Evolutionary conservation across 2,888 invertebrate species (phyloP), one percentile per base, ranked within the genome.

Genomic region (Monopis laevigella): DNA sequence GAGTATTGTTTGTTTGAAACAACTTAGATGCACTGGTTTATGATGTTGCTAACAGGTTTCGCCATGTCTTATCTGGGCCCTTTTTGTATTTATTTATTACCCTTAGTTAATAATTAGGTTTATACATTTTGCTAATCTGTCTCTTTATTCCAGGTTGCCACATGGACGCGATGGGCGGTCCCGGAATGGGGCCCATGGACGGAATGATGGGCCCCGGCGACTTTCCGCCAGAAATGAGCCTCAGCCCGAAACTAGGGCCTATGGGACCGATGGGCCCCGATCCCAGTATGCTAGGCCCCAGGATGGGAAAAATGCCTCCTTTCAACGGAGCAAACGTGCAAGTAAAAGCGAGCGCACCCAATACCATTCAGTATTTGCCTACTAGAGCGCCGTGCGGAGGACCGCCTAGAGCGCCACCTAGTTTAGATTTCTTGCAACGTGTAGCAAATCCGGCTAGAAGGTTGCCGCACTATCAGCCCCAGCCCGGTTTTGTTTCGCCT

Each of bases 321-420:
- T 85, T 84, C 55, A 86, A 84, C 60, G 83, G 82, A 6, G 81
- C 82, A 7, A 96, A 93, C 68, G 90, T 94, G 29, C 93, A 94
- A 74, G 96, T 98, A 17, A 97, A 97, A 73, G 92, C 97, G 7
- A 96, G 93, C 68, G 96, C 97, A 8, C 97, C 98, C 0, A 98
- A 98, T 72, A 98, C 98, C 26, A 98, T 98, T 63, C 97, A 98
- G 82, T 98, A 98, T 83, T 86, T 97, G 67, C 98, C 98, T 14
- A 93, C 96, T 40, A 86, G 96, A 72, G 93, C 96, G n/a, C 84
- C 87, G 8, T 86, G 86, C 56, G 84, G 84, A 46, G 80, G 84
- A 19, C 87, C 85, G 40, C 90, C 89, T 1, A 82, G 93, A 32
- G 90, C 90, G 7, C 93, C 94, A 3, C 94, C 94, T 28, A 92